phyloP scores from a whole-genome alignment of 2,113 vertebrate species.

The Ameiurus melas region DNA sequence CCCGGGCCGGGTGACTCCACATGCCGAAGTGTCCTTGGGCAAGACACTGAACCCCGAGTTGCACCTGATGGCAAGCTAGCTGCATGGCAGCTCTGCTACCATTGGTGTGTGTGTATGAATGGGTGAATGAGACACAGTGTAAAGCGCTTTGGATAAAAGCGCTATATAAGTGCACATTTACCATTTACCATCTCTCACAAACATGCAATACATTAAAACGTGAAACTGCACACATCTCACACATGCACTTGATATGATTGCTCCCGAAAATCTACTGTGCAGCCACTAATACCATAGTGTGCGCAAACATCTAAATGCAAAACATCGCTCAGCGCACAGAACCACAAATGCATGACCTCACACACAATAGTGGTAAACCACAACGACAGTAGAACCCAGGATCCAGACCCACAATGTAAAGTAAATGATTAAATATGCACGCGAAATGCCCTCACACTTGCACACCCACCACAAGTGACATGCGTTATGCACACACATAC shows the following conservation, averaged over 20 bases:
- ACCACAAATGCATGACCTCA: constrained; percentile 46
- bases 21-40: constrained; percentile 67
- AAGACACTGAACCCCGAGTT: too few relatives aligned
- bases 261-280: constrained; percentile 16
- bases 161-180: too few relatives aligned
- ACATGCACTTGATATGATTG: background rate
- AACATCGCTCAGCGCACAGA: constrained; percentile 31
- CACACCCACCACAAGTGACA: constrained; percentile 38
- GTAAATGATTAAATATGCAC: constrained; percentile 38
- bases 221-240: background rate
- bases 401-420: constrained; percentile 53
- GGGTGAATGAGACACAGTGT: too few relatives aligned
- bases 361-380: constrained; percentile 48
- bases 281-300: constrained; percentile 39
- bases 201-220: background rate
- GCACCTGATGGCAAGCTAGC: too few relatives aligned
- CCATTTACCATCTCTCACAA: background rate
- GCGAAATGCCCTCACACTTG: constrained; percentile 33
- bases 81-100: too few relatives aligned
- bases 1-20: too few relatives aligned
- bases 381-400: constrained; percentile 33
- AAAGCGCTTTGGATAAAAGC: too few relatives aligned
- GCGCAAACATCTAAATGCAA: constrained; percentile 27
- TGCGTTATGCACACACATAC: constrained; percentile 14
- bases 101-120: too few relatives aligned